Percentiles rank a stretch among this genome's conserved stretches.
Evolutionary conservation across 1,140 invertebrate species (phyloP).

Genomic region (Drosophila rhopaloa): DNA sequence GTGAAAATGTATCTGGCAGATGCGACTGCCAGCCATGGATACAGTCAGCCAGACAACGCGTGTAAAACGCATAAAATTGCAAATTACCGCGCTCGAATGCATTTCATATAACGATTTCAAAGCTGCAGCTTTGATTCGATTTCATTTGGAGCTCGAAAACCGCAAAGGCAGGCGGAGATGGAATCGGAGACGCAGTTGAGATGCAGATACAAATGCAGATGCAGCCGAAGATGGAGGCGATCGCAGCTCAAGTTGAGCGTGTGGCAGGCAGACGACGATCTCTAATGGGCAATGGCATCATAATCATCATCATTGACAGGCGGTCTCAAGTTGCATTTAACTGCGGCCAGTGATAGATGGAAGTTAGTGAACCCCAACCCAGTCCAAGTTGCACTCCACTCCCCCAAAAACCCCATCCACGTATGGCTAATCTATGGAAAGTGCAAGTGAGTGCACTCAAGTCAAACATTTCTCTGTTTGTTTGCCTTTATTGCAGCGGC

Average conservation of each 20-base stretch:
- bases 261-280: slow-evolving; percentile 73
- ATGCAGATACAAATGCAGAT: slow-evolving; percentile 13
- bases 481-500: slow-evolving; percentile 43
- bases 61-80: slow-evolving; percentile 80
- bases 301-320: slow-evolving; percentile 62
- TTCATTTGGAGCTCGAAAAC: slow-evolving; percentile 63
- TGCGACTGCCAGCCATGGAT: slow-evolving; percentile 37
- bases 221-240: slow-evolving; percentile 37
- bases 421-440: slow-evolving; percentile 50
- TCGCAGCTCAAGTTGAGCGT: slow-evolving; percentile 57
- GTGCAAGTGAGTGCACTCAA: slow-evolving; percentile 75
- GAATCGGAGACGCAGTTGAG: slow-evolving; percentile 6
- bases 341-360: slow-evolving; percentile 63
- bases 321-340: slow-evolving; percentile 76
- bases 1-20: slow-evolving; percentile 57
- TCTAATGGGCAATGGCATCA: slow-evolving; percentile 68
- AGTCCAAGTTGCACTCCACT: slow-evolving; percentile 10
- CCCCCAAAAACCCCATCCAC: slow-evolving; percentile 10
- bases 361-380: slow-evolving; percentile 66
- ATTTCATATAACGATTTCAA: slow-evolving; percentile 48
- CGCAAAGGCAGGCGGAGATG: slow-evolving; percentile 31
- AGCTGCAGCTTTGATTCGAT: slow-evolving; percentile 70
- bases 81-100: slow-evolving; percentile 69
- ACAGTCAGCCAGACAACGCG: slow-evolving; percentile 39
- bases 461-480: slow-evolving; percentile 47